Base-by-base conservation (phyloP, 2,113 vertebrate species). In the Cololabis saira region DNA sequence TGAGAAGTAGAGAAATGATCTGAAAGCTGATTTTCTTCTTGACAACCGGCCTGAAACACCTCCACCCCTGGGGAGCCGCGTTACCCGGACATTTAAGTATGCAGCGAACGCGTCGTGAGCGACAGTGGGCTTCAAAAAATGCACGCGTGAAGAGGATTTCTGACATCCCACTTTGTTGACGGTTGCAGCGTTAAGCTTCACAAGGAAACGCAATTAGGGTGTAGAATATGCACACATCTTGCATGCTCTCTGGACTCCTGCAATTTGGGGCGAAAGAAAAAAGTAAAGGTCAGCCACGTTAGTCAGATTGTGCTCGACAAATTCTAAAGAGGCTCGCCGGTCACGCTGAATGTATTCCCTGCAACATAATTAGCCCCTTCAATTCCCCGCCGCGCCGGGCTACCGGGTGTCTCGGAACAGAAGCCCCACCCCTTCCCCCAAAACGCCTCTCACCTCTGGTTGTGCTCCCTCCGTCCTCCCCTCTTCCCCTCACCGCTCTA, bases 311-410 rank as follows among this genome's bases (percentile, higher is more conserved):
- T 74, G 59, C 90, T 89, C 62, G 61, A 91, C 88, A 89, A 87
- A 93, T 91, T 90, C 81, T 86, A 91, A 89, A 87, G 85, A 90
- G 88, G 87, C 87, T 88, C 80, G n/a, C 70, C 76, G 86, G 89
- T 91, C 91, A 83, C 80, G 78, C 71, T 42, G 88, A 89, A 91
- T 90, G 87, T 90, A 84, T 92, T 90, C 88, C 80, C 74, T 81
- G 86, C 90, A 88, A 93, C 90, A 92, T 93, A 92, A 92, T 93
- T 92, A 91, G 91, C 82, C 83, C 82, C 87, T 58, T 76, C 65
- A 83, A 92, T 88, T 90, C 90, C 91, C 88, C 37, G 83, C 66
- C 67, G 85, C 67, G 69, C 80, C 61, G 57, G 71, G 84, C 82
- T 71, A 78, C 50, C 74, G 71, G 78, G 74, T 68, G 78, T 80